Evolutionary conservation across 2,113 vertebrate genomes (phyloP).

Genomic region (Pteruthius melanotis): DNA sequence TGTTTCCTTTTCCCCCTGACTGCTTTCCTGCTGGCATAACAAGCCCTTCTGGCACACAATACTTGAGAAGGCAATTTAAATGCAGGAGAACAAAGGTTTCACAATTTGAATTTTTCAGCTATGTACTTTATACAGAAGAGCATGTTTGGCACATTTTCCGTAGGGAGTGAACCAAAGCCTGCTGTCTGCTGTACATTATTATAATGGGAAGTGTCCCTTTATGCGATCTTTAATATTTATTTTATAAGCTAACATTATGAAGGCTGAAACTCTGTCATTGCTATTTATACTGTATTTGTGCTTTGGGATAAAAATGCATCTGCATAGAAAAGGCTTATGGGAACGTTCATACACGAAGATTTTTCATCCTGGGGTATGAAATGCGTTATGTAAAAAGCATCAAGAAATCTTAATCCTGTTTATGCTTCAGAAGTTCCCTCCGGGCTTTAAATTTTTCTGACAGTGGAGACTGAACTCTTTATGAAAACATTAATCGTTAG

Average conservation of each 20-base stretch:
- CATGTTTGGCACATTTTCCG: conserved; percentile 2
- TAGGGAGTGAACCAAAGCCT: background rate
- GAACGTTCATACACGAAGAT: background rate
- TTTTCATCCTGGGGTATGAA: conserved; percentile 26
- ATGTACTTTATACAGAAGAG: background rate
- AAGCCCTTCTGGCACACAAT: background rate
- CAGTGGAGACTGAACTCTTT: background rate
- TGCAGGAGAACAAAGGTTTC: background rate
- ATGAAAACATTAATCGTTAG: conserved; percentile 22
- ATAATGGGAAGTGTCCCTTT: conserved; percentile 4
- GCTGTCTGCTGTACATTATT: background rate
- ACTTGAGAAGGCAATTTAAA: conserved; percentile 3
- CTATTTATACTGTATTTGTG: conserved; percentile 41
- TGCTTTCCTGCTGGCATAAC: background rate
- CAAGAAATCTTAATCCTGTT: conserved; percentile 54
- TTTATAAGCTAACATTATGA: conserved; percentile 13
- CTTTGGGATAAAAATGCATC: conserved; percentile 24
- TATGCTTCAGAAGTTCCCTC: conserved; percentile 33
- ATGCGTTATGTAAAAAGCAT: background rate
- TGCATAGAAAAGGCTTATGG: conserved; percentile 28
- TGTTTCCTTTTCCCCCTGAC: background rate
- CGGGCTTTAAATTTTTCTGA: conserved; percentile 9
- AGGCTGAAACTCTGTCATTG: conserved; percentile 25
- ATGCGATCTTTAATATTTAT: conserved; percentile 35
- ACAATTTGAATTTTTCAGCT: background rate